A percentile compares a stretch with the other conserved stretches of the same genome.
These are phyloP conservation scores for Erethizon dorsatum DNA, from an alignment of 2,797 vertebrate species.

Conservation along the genomic window DNA sequence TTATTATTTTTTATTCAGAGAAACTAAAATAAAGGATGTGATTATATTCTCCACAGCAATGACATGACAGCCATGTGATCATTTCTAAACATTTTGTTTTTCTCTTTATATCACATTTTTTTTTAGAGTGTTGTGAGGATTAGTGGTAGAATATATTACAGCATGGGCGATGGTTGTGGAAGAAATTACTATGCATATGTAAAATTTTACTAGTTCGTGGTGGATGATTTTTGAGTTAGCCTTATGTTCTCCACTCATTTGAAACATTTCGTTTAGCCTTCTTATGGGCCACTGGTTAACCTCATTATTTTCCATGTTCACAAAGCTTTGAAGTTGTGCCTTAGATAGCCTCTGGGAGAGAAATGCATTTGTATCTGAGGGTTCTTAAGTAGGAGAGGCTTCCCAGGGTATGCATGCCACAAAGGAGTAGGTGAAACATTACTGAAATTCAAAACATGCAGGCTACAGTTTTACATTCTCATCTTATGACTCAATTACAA, in stretches of 20 bases:
- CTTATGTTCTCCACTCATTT: not conserved
- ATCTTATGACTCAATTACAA: not conserved
- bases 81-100: not conserved
- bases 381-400: not conserved
- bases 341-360: not conserved
- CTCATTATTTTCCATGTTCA: not conserved
- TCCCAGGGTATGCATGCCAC: not conserved
- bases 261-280: not conserved
- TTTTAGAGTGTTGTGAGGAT: not conserved
- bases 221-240: not conserved
- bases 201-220: slow-evolving; percentile 21
- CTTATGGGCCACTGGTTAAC: not conserved
- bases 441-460: not conserved
- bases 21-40: slow-evolving; percentile 46
- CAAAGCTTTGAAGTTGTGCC: not conserved
- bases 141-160: not conserved
- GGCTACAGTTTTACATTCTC: not conserved
- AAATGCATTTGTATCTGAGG: not conserved
- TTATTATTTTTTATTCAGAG: slow-evolving; percentile 71
- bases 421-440: not conserved
- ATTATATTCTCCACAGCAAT: slow-evolving; percentile 52
- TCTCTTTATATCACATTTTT: not conserved
- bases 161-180: not conserved
- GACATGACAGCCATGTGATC: slow-evolving; percentile 18
- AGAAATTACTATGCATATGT: not conserved